Evolutionary conservation across 2,113 vertebrate genomes (phyloP).

Genomic region (Eclectus roratus): DNA sequence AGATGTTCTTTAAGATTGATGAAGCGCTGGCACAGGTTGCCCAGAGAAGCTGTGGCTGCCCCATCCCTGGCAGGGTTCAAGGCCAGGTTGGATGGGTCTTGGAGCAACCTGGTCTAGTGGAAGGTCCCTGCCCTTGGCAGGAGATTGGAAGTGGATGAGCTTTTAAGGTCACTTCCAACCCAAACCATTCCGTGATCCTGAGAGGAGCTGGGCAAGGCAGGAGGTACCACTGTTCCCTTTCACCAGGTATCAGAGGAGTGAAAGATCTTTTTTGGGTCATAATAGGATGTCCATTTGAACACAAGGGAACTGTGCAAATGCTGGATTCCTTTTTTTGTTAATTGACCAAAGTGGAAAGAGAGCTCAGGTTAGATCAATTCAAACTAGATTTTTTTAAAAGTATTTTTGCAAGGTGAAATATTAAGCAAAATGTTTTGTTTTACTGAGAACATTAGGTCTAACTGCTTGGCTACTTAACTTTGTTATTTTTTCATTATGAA

Average conservation of each 20-base stretch:
- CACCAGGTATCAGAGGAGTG: not conserved
- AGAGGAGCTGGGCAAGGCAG: not conserved
- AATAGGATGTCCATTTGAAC: not conserved
- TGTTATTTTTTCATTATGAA: constrained; percentile 39
- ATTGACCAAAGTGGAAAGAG: not conserved
- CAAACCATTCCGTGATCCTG: not conserved
- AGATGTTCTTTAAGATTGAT: not conserved
- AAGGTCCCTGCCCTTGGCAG: not conserved
- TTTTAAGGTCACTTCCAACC: not conserved
- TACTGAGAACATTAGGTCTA: not conserved
- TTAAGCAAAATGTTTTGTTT: constrained; percentile 28
- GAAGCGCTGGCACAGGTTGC: not conserved
- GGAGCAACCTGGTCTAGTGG: not conserved
- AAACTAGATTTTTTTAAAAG: not conserved
- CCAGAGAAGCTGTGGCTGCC: not conserved
- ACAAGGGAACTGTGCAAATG: not conserved
- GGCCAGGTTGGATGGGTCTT: not conserved
- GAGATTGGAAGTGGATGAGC: not conserved
- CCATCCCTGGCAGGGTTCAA: not conserved
- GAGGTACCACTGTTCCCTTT: not conserved
- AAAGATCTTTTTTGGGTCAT: not conserved
- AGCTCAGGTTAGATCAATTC: not conserved
- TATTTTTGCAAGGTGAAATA: constrained; percentile 35
- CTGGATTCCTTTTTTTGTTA: not conserved
- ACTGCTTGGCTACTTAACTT: not conserved